Evolutionary conservation across 2,797 vertebrate genomes (phyloP).

Genomic region (Emydoidea blandingii): DNA sequence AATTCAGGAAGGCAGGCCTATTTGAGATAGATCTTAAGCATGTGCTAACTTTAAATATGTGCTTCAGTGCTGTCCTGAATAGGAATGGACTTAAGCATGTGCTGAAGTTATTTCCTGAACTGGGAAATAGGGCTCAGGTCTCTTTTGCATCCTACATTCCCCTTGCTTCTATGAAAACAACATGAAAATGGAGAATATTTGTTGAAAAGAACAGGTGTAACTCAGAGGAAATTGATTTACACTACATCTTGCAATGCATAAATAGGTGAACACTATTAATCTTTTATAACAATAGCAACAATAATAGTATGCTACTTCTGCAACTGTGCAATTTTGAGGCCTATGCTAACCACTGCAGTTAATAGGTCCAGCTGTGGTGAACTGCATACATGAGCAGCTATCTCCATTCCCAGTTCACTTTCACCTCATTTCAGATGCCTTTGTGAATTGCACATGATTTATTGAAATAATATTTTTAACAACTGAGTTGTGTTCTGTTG

Average conservation of each 20-base stretch:
- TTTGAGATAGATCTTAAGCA: neutral
- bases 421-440: neutral
- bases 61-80: neutral
- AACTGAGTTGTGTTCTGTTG: neutral
- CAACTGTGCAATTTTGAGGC: neutral
- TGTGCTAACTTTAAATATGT: neutral
- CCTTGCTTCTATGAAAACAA: neutral
- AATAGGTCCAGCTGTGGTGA: neutral
- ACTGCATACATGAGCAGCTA: neutral
- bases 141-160: neutral
- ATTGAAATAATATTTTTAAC: neutral
- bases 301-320: neutral
- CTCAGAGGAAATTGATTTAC: neutral
- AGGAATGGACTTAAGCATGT: neutral
- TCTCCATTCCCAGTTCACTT: neutral
- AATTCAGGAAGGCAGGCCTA: neutral
- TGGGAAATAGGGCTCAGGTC: neutral
- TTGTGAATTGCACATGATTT: neutral
- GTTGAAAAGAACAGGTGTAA: neutral
- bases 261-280: neutral
- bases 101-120: neutral
- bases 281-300: neutral
- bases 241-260: neutral
- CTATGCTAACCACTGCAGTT: neutral
- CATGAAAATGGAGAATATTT: neutral